Evolutionary conservation across 2,113 vertebrate genomes (phyloP).

Genomic region (Ceyx margarethae): DNA sequence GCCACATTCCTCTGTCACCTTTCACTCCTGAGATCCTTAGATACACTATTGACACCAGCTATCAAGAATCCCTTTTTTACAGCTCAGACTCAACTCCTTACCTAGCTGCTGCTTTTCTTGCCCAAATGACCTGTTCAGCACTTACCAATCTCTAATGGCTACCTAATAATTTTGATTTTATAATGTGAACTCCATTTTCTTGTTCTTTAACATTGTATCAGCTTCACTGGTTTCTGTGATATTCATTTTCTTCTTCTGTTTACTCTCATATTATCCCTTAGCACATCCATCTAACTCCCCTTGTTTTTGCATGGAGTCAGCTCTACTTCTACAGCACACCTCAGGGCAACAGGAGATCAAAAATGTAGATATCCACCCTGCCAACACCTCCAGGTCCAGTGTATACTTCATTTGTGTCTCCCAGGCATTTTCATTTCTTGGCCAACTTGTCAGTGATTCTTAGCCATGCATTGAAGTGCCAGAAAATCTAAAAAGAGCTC

Average conservation of each 20-base stretch:
- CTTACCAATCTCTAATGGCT: neutral
- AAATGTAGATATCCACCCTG: neutral
- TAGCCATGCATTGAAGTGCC: neutral
- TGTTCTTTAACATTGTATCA: neutral
- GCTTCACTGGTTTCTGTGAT: neutral
- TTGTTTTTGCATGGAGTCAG: neutral
- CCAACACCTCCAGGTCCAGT: neutral
- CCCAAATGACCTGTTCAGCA: neutral
- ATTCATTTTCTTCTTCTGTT: neutral
- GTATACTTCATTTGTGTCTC: neutral
- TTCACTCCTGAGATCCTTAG: neutral
- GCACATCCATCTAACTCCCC: neutral
- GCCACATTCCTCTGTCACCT: neutral
- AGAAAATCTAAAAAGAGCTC: neutral
- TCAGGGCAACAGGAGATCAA: neutral
- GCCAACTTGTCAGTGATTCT: neutral
- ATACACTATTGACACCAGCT: neutral
- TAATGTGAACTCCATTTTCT: neutral
- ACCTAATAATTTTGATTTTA: neutral
- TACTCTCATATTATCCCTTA: neutral
- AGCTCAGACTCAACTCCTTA: neutral
- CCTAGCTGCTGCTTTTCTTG: neutral
- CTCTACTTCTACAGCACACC: neutral
- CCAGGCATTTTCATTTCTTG: neutral
- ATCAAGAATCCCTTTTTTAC: neutral